A percentile compares a stretch with the other conserved stretches of the same genome.
These are phyloP conservation scores for Paguma larvata DNA, from an alignment of 2,797 vertebrate species.

Conservation along the genomic window DNA sequence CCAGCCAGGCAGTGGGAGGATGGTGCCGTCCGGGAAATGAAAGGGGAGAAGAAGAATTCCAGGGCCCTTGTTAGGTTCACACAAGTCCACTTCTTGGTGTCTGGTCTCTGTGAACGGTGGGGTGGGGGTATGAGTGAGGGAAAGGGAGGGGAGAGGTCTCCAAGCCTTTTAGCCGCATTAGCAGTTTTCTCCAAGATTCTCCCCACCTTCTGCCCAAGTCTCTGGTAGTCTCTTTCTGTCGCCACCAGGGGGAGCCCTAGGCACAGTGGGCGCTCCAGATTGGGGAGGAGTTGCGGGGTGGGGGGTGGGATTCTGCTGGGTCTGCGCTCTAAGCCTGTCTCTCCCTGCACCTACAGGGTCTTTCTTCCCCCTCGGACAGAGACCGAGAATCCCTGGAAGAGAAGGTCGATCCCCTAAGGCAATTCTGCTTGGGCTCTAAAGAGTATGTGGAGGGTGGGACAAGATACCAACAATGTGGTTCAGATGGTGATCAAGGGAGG, in stretches of 20 bases:
- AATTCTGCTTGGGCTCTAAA: background rate
- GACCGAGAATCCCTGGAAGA: background rate
- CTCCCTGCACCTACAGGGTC: background rate
- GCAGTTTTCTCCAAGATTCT: background rate
- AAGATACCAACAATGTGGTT: background rate
- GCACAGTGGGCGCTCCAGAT: background rate
- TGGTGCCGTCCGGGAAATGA: background rate
- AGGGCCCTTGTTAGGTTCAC: background rate
- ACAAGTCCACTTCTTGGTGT: background rate
- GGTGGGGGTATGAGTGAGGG: background rate
- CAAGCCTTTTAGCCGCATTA: background rate
- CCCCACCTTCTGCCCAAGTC: background rate
- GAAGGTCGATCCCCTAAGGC: background rate
- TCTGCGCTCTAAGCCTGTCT: background rate
- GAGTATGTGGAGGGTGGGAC: background rate
- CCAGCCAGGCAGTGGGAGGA: background rate
- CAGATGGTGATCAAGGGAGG: background rate
- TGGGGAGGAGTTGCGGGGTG: rapidly evolving
- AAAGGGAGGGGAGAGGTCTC: background rate
- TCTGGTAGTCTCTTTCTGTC: background rate
- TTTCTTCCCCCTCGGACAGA: background rate
- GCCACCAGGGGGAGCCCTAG: constrained; percentile 4
- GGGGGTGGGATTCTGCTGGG: background rate
- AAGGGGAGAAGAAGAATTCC: background rate
- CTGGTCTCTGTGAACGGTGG: background rate